Conservation (phyloP, 2,888 invertebrate species). For the Callinectes sapidus region DNA sequence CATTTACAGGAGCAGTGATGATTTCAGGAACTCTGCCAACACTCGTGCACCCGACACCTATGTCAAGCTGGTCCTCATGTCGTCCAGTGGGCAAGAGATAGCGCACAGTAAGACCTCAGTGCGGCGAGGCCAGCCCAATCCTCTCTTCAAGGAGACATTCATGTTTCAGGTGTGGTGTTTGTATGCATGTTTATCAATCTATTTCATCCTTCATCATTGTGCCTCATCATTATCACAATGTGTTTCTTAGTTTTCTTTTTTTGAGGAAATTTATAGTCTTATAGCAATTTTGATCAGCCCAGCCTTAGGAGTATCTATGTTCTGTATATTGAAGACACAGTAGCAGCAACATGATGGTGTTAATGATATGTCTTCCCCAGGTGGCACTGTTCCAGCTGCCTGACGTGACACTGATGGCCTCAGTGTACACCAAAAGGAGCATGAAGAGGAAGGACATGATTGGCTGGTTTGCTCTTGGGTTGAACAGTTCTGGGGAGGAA, state of each 20-base stretch:
- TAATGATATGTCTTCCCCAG: conserved; percentile 77
- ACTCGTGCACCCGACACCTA: conserved; percentile 93
- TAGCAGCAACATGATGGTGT: neutral
- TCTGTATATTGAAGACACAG: neutral
- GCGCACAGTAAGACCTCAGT: conserved; percentile 94
- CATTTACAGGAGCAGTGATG: conserved; percentile 67
- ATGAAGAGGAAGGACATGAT: conserved; percentile 97
- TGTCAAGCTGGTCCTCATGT: conserved; percentile 92
- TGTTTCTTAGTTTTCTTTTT: neutral
- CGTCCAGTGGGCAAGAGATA: conserved; percentile 94
- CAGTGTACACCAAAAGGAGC: conserved; percentile 92
- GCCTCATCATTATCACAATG: neutral
- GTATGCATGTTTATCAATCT: neutral
- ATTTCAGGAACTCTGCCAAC: conserved; percentile 83
- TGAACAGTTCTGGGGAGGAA: conserved; percentile 87
- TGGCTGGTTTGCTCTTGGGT: conserved; percentile 95
- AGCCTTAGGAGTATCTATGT: neutral
- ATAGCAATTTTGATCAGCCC: neutral
- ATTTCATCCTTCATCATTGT: neutral
- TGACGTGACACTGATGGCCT: conserved; percentile 95
- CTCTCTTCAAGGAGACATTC: conserved; percentile 95
- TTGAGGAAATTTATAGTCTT: neutral
- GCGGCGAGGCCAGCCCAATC: conserved; percentile 94
- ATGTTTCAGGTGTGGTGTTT: conserved; percentile 86
- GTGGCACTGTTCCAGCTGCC: conserved; percentile 95